Conservation (phyloP, 2,797 vertebrate genomes). For the Basileuterus tristriatus region DNA sequence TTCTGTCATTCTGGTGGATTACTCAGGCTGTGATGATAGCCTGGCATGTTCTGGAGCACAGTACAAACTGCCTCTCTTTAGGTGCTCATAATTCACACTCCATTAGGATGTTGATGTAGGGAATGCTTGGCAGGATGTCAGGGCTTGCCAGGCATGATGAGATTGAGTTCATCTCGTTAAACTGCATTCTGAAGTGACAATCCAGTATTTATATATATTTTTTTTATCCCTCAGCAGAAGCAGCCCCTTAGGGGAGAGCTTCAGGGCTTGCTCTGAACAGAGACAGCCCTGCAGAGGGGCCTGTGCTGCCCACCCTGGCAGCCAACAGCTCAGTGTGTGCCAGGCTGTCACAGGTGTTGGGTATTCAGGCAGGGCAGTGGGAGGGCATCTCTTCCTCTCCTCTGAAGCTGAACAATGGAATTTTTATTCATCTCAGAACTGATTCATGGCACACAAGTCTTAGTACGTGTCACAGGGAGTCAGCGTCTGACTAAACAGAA, state of each 20-base stretch:
- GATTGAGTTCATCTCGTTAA: constrained; percentile 28
- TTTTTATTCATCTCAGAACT: background rate
- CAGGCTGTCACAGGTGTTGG: background rate
- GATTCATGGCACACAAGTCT: background rate
- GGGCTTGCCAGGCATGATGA: constrained; percentile 13
- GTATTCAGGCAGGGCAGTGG: background rate
- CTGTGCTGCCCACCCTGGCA: background rate
- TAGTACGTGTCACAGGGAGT: background rate
- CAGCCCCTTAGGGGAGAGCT: background rate
- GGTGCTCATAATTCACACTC: constrained; percentile 52
- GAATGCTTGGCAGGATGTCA: constrained; percentile 39
- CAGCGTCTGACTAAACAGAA: constrained; percentile 16
- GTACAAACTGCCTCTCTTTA: constrained; percentile 53
- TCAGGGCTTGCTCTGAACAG: background rate
- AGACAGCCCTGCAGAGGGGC: background rate
- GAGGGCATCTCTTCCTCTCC: background rate
- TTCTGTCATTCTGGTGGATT: constrained; percentile 32
- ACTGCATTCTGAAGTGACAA: constrained; percentile 1
- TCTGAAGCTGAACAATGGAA: background rate
- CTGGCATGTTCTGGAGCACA: constrained; percentile 16
- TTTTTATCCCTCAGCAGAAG: background rate
- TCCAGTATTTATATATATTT: background rate
- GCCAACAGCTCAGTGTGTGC: background rate
- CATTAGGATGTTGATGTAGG: constrained; percentile 29
- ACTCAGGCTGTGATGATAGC: constrained; percentile 11